A percentile compares a stretch with the other conserved stretches of the same genome.
phyloP scores from a whole-genome alignment of 2,797 vertebrate genomes.

The Esox lucius region DNA sequence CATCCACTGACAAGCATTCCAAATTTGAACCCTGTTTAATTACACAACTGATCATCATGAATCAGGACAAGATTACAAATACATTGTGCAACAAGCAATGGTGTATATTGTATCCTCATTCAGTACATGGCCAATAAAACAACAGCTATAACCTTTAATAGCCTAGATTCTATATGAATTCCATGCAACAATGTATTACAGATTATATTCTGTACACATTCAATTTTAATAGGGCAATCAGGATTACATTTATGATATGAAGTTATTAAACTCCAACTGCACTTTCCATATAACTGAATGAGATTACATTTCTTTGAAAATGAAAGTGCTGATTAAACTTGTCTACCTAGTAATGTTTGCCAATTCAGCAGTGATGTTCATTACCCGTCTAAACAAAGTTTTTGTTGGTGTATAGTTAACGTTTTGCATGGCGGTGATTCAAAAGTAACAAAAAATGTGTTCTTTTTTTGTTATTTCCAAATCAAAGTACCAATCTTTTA shows the following conservation, averaged over 20 bases:
- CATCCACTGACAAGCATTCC: constrained; percentile 50
- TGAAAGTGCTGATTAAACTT: not conserved
- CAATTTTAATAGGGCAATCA: constrained; percentile 26
- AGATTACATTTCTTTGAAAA: constrained; percentile 18
- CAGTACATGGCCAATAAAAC: not conserved
- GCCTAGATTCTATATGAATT: not conserved
- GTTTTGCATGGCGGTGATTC: too few species aligned
- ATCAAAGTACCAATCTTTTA: too few species aligned
- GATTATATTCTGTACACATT: constrained; percentile 13
- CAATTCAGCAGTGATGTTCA: constrained; percentile 58
- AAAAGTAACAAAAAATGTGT: too few species aligned
- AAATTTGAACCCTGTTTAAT: constrained; percentile 1
- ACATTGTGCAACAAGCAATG: constrained; percentile 41
- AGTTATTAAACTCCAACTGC: not conserved
- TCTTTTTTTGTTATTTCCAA: too few species aligned
- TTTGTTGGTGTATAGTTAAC: too few species aligned
- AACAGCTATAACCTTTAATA: not conserved
- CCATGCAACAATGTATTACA: not conserved
- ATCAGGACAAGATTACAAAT: constrained; percentile 33
- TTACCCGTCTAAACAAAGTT: constrained; percentile 32
- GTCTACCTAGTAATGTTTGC: not conserved
- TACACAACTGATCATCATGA: constrained; percentile 41
- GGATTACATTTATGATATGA: not conserved
- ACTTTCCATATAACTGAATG: constrained; percentile 31
- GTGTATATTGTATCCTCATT: not conserved